These are phyloP conservation scores for Papilio glaucus DNA, from an alignment of 1,140 invertebrate genomes.

Conservation along the genomic window DNA sequence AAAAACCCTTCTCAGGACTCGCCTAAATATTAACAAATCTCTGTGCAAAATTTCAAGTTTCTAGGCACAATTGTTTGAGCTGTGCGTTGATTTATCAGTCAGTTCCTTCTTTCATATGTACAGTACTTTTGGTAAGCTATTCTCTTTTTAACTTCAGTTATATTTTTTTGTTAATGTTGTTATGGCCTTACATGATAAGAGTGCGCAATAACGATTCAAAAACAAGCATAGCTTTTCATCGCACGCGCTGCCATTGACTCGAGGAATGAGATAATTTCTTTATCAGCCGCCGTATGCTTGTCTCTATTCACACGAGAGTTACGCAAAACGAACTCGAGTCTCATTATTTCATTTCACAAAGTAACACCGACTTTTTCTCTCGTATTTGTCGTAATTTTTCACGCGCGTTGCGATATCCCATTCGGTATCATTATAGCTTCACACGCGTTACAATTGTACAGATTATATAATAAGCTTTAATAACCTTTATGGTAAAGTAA, in stretches of 20 bases:
- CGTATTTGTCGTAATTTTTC: not conserved
- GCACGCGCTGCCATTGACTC: not conserved
- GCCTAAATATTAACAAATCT: no score
- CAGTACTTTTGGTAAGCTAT: no score
- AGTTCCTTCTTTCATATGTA: no score
- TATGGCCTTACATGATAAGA: not conserved
- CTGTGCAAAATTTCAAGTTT: no score
- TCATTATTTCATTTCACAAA: constrained; percentile 12
- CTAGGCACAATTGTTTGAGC: no score
- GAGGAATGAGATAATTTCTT: constrained; percentile 35
- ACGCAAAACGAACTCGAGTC: constrained; percentile 28
- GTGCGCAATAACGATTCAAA: not conserved
- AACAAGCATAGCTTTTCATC: constrained; percentile 17
- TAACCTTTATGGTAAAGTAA: no score
- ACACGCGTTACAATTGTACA: not conserved
- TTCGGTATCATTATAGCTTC: not conserved
- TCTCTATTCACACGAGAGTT: constrained; percentile 27
- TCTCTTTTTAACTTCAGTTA: not conserved
- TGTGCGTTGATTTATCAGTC: no score
- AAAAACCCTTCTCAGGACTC: no score
- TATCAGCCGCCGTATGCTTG: constrained; percentile 4
- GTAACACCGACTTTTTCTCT: constrained; percentile 11
- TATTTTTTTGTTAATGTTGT: not conserved
- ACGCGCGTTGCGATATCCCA: not conserved
- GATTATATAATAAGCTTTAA: no score